Evolutionary conservation across 2,888 invertebrate species (phyloP), one percentile per base, ranked within the genome.

Genomic region (Himalopsyche tibetana): DNA sequence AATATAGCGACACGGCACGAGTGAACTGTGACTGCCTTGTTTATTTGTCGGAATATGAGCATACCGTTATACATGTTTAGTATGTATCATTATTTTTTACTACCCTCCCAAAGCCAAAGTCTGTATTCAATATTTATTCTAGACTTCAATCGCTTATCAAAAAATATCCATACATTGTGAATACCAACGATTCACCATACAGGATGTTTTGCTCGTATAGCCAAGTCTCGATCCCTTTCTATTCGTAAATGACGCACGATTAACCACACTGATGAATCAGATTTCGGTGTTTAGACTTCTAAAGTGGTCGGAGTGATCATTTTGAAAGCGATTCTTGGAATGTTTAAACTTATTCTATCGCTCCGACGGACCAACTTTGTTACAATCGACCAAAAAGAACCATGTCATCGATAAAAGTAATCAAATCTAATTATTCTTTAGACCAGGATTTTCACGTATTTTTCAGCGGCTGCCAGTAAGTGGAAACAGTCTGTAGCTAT

Each of bases 281-380:
- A 36, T 9, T 74, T 74, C 36, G 28, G 15, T 12, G 28, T 8
- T 69, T 11, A 19, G 36, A 28, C 63, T 74, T 15, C 2, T 74
- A 36, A 74, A 74, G 74, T 74, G 74, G 12, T 19, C 12, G 15
- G 74, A 28, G 12, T 63, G 17, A 17, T 63, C 28, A 56, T 63
- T 56, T 74, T 36, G 74, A 74, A 74, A 36, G 74, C 36, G 74
- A 36, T 74, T 74, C 74, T 74, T 36, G 36, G 74, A 74, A 74
- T 38, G 38, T 38, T 36, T 12, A 3, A 51, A 51, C 15, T 15
- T 12, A 3, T 15, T 51, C 8, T 11, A 11, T 45, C 45, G 45
- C 2, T 45, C 45, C 45, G 1, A 45, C 6, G 45, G 8, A 51
- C 11, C 45, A 51, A 11, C 45, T 9, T 11, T 11, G 45, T 8